These are phyloP conservation scores for Atherinomorus stipes DNA, from an alignment of 2,113 vertebrate genomes.

Conservation along the genomic window DNA sequence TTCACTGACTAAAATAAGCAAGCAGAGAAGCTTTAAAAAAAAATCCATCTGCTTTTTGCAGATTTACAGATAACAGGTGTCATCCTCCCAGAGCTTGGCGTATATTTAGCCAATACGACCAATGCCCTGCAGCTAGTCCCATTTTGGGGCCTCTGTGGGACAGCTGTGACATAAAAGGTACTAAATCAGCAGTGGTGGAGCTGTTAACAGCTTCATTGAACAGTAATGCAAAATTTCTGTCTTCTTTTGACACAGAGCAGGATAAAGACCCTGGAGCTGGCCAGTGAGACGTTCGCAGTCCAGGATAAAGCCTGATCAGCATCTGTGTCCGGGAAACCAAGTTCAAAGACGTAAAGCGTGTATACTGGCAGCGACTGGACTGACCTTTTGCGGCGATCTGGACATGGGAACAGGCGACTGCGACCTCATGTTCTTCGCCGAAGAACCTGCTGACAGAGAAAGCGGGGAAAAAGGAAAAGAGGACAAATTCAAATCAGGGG, in stretches of 20 bases:
- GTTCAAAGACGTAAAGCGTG: background rate
- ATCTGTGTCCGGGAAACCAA: constrained; percentile 1
- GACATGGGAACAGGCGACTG: constrained; percentile 90
- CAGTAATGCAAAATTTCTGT: constrained; percentile 49
- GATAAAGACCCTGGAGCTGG: constrained; percentile 54
- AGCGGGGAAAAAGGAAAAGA: constrained; percentile 8
- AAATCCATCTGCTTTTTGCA: constrained; percentile 24
- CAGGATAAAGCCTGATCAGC: background rate
- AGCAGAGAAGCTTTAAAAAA: background rate
- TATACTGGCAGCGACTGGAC: constrained; percentile 34
- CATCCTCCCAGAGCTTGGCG: constrained; percentile 22
- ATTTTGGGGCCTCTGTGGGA: constrained; percentile 26
- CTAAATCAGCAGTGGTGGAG: constrained; percentile 57
- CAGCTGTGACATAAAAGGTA: constrained; percentile 52
- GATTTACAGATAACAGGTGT: constrained; percentile 14
- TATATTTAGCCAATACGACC: constrained; percentile 24
- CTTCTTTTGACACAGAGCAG: constrained; percentile 35
- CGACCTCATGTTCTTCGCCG: constrained; percentile 89
- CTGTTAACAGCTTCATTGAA: constrained; percentile 58
- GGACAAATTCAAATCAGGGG: constrained; percentile 50
- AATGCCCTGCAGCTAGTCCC: constrained; percentile 40
- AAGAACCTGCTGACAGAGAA: constrained; percentile 86
- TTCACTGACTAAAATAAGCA: background rate
- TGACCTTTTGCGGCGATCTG: constrained; percentile 96
- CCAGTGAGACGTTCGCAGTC: constrained; percentile 22